Evolutionary conservation across 2,888 invertebrate genomes (phyloP).

Genomic region (Tinea semifulvella): DNA sequence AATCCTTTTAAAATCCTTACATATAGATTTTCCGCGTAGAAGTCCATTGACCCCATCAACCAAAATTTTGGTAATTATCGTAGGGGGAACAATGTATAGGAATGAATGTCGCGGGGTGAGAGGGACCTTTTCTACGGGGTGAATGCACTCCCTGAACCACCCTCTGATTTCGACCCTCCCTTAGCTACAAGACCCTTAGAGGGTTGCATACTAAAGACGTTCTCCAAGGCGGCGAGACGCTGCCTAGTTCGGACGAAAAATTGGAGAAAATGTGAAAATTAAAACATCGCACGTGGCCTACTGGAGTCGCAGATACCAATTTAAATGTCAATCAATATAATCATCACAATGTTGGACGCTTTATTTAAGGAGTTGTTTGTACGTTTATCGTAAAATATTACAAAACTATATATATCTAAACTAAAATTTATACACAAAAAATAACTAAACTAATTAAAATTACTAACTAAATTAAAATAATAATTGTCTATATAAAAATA

Average conservation of each 20-base stretch:
- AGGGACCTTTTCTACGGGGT: conserved; percentile 54
- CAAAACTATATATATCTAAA: neutral
- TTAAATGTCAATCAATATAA: neutral
- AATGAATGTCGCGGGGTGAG: conserved; percentile 41
- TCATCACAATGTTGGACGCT: neutral
- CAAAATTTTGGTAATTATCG: conserved; percentile 54
- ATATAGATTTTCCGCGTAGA: neutral
- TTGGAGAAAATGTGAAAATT: neutral
- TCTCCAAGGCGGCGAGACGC: conserved; percentile 39
- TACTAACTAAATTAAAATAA: no score
- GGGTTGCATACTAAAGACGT: conserved; percentile 48
- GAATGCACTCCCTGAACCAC: conserved; percentile 59
- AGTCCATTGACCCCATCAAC: conserved; percentile 26
- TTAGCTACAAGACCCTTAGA: conserved; percentile 30
- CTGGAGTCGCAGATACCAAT: neutral
- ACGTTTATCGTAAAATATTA: neutral
- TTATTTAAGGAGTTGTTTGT: neutral
- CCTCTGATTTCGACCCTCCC: conserved; percentile 37
- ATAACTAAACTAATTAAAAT: no score
- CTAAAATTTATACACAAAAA: neutral
- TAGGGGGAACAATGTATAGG: conserved; percentile 50
- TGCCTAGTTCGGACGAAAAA: conserved; percentile 18
- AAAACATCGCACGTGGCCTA: conserved; percentile 24
- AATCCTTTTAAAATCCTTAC: no score
- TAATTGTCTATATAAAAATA: no score